Evolutionary conservation across 2,797 vertebrate species (phyloP).

Genomic region (Pagetopsis macropterus): DNA sequence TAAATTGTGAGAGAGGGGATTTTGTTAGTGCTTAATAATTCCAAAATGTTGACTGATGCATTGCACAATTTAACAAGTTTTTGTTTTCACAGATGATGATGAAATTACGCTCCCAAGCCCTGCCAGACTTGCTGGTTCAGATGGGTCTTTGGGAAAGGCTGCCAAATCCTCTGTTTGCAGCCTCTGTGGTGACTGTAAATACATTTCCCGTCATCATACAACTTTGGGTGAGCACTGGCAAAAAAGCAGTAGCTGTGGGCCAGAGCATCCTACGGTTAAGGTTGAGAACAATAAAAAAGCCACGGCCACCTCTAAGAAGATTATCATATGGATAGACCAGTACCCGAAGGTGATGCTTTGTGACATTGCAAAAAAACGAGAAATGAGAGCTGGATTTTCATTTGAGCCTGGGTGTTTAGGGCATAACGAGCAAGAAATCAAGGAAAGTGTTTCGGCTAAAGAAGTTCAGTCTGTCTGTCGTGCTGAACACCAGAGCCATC

Average conservation of each 20-base stretch:
- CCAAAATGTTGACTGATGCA: neutral
- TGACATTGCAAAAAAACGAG: slow-evolving; percentile 66
- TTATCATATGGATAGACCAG: slow-evolving; percentile 35
- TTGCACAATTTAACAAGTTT: slow-evolving; percentile 36
- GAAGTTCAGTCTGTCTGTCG: slow-evolving; percentile 10
- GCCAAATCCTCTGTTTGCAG: slow-evolving; percentile 42
- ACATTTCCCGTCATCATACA: slow-evolving; percentile 40
- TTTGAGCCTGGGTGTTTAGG: slow-evolving; percentile 40
- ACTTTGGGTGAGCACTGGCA: slow-evolving; percentile 24
- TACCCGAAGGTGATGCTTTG: slow-evolving; percentile 75
- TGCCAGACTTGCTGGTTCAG: slow-evolving; percentile 44
- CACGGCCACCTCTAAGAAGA: slow-evolving; percentile 19
- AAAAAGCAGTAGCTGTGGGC: neutral
- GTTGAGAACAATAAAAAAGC: slow-evolving; percentile 12
- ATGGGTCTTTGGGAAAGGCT: slow-evolving; percentile 52
- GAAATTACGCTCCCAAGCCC: slow-evolving; percentile 34
- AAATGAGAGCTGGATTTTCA: slow-evolving; percentile 54
- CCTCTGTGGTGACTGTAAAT: slow-evolving; percentile 62
- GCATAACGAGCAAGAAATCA: slow-evolving; percentile 21
- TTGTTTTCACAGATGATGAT: slow-evolving; percentile 71
- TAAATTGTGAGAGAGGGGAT: neutral
- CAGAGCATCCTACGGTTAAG: slow-evolving; percentile 4
- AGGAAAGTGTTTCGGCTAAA: slow-evolving; percentile 15
- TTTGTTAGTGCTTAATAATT: neutral
- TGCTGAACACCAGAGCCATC: slow-evolving; percentile 10